Percentiles rank a stretch among this genome's conserved stretches.
Conservation (phyloP, 2,113 vertebrate species). For the Myrmecophaga tridactyla region DNA sequence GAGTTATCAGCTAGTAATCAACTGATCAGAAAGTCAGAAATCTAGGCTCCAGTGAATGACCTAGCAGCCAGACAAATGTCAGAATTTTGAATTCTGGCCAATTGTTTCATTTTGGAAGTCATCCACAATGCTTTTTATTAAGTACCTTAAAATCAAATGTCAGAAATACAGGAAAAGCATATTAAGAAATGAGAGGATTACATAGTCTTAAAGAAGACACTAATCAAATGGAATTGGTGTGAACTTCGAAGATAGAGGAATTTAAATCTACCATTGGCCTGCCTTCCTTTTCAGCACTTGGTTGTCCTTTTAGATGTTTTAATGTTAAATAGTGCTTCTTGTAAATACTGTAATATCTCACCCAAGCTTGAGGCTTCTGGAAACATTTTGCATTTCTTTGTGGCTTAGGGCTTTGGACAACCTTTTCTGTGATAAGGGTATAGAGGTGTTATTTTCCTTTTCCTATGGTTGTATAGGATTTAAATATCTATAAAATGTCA, state of each 20-base stretch:
- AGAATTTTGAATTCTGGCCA: background rate
- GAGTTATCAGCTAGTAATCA: background rate
- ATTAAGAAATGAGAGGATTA: background rate
- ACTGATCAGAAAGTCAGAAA: background rate
- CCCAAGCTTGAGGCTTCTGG: background rate
- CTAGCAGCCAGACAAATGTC: background rate
- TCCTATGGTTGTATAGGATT: background rate
- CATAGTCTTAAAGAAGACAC: background rate
- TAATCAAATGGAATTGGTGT: background rate
- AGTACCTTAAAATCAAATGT: background rate
- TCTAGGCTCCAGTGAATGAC: background rate
- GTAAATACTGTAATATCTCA: slow-evolving; percentile 6
- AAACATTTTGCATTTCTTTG: background rate
- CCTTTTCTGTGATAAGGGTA: background rate
- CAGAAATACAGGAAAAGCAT: background rate
- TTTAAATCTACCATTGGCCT: background rate
- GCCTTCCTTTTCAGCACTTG: background rate
- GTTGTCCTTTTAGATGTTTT: background rate
- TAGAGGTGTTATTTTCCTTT: background rate
- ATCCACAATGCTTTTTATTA: background rate
- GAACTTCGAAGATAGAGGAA: background rate
- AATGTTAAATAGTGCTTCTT: background rate
- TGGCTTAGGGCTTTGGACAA: background rate
- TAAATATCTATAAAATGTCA: background rate
- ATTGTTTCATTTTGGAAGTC: background rate